Conservation (phyloP, 2,888 invertebrate genomes). For the Tridacna crocea region DNA sequence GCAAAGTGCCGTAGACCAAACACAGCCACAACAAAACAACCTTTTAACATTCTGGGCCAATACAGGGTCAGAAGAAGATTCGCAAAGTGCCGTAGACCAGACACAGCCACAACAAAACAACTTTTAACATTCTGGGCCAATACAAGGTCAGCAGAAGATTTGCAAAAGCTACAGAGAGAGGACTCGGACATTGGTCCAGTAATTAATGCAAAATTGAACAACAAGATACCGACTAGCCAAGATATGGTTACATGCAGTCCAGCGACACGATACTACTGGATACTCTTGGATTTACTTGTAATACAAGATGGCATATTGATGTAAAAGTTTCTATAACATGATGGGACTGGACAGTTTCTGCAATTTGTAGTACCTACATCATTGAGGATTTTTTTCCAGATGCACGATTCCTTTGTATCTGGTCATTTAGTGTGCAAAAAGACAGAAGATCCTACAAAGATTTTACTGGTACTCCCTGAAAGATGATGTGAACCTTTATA, state of each 20-base stretch:
- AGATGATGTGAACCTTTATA: constrained; percentile 26
- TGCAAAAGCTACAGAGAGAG: not conserved
- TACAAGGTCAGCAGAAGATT: not conserved
- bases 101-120: too few relatives aligned
- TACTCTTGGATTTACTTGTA: constrained; percentile 1
- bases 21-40: too few relatives aligned
- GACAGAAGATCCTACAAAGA: not conserved
- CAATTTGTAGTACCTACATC: not conserved
- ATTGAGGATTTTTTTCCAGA: not conserved
- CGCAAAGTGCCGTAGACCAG: too few relatives aligned
- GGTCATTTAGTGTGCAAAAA: constrained; percentile 20
- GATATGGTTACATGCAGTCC: not conserved
- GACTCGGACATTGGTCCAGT: not conserved
- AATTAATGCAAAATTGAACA: not conserved
- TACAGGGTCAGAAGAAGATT: too few relatives aligned
- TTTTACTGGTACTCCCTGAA: constrained; percentile 26
- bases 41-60: too few relatives aligned
- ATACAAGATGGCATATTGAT: not conserved
- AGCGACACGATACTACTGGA: constrained; percentile 16
- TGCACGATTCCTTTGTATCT: constrained; percentile 5
- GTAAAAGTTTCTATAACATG: not conserved
- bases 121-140: not conserved
- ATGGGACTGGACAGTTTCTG: not conserved
- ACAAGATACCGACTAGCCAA: not conserved
- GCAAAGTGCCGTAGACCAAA: too few relatives aligned